Evolutionary conservation across 30 jellyfish, hydroid and myxozoan genomes (phyloP).

Genomic region (Cassiopea andromeda): DNA sequence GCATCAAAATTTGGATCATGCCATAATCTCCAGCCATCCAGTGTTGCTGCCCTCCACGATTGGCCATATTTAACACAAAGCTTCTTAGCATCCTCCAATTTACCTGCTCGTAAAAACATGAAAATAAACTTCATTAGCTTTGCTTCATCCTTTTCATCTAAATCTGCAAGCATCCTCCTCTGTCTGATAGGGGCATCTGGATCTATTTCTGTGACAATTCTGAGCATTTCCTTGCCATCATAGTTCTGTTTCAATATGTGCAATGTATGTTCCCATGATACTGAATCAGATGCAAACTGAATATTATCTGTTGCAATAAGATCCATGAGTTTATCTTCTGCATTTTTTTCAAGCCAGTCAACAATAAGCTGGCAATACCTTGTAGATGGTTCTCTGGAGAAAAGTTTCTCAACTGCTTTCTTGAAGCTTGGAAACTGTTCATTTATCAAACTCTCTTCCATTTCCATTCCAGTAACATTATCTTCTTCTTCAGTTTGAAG

Average conservation of each 20-base stretch:
- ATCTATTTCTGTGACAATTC: constrained; percentile 84
- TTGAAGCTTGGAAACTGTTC: constrained; percentile 77
- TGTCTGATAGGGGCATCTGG: constrained; percentile 98
- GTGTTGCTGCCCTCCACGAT: constrained; percentile 92
- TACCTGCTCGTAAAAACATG: constrained; percentile 83
- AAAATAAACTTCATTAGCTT: constrained; percentile 69
- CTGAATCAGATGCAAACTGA: constrained; percentile 84
- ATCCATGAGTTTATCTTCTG: constrained; percentile 83
- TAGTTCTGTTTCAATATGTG: constrained; percentile 57
- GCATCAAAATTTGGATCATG: constrained; percentile 84
- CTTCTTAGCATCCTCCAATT: constrained; percentile 89
- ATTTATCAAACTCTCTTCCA: constrained; percentile 23
- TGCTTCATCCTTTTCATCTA: constrained; percentile 83
- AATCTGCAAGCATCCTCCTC: constrained; percentile 66
- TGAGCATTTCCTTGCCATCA: constrained; percentile 11
- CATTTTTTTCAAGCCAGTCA: constrained; percentile 95
- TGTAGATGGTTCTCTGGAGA: constrained; percentile 81
- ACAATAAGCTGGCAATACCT: constrained; percentile 88
- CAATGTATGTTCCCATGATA: constrained; percentile 91
- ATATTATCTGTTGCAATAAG: constrained; percentile 61
- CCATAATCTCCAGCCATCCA: constrained; percentile 98
- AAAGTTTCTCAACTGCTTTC: constrained; percentile 66
- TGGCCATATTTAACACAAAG: constrained; percentile 86
- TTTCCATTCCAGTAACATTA: constrained; percentile 10
- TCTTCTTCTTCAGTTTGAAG: constrained; percentile 35